Evolutionary conservation across 2,797 vertebrate species (phyloP).

Genomic region (Alauda arvensis): DNA sequence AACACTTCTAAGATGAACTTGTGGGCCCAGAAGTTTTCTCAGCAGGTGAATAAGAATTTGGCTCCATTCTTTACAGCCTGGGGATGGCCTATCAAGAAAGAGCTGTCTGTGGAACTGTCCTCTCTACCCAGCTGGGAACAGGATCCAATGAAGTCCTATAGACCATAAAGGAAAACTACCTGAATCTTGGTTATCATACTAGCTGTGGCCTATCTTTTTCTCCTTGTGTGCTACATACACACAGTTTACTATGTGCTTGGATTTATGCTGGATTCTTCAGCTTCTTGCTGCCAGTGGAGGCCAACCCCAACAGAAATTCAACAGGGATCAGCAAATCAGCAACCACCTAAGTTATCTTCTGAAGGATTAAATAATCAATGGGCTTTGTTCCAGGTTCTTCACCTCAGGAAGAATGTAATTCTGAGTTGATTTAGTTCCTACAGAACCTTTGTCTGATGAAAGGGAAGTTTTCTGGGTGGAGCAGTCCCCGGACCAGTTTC

Average conservation of each 20-base stretch:
- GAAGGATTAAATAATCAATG: neutral
- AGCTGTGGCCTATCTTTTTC: neutral
- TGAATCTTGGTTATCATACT: neutral
- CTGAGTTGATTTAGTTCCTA: neutral
- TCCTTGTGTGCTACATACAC: neutral
- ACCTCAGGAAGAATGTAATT: neutral
- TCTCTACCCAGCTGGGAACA: slow-evolving; percentile 61
- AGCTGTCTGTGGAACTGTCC: slow-evolving; percentile 42
- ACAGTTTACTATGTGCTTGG: neutral
- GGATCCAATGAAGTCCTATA: slow-evolving; percentile 47
- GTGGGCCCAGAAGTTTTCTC: slow-evolving; percentile 69
- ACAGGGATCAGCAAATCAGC: neutral
- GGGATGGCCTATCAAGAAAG: slow-evolving; percentile 70
- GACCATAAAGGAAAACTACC: neutral
- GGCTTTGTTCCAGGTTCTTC: neutral
- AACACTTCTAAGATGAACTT: slow-evolving; percentile 69
- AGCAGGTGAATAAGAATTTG: slow-evolving; percentile 68
- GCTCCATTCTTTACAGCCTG: slow-evolving; percentile 70
- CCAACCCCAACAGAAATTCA: neutral
- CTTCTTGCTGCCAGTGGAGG: neutral
- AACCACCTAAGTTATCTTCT: neutral
- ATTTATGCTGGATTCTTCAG: neutral
- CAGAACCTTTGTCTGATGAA: neutral
- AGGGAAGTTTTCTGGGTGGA: neutral
- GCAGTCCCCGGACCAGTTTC: neutral